Base-by-base conservation (phyloP, 2,888 invertebrate species). In the Calameuta pallipes region DNA sequence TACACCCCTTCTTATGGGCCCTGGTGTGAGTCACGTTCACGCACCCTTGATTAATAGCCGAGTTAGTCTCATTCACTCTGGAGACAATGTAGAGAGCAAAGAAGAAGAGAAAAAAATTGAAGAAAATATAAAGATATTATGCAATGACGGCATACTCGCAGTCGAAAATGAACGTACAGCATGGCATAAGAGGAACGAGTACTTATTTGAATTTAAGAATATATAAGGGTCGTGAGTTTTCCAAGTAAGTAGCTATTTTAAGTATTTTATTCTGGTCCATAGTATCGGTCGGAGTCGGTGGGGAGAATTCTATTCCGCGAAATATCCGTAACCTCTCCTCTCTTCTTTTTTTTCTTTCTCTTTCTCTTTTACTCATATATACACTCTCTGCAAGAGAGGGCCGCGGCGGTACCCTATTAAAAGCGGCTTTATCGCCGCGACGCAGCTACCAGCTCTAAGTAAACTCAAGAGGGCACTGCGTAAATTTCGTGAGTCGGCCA, bases 1-100 rank as follows among this genome's bases (percentile, higher is more conserved):
- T 71, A 71, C 31, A 34, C 71, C 71, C 71, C 31, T 34, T 31
- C 34, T 31, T 71, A 71, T 71, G 9, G 34, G 15, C 1, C 23
- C 71, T 71, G 71, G 71, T 34, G 71, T 71, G 71, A 71, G 71
- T 71, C 71, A 71, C 71, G 13, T 71, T 31, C 71, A 71, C 12
- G 31, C 71, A 71, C 31, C 13, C 31, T 13, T 71, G 71, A 71
- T 71, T 71, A 71, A 71, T 71, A 71, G 31, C 71, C 23, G 23
- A 56, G 56, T 56, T 56, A 56, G 56, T 2, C 56, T 56, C 56
- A 23, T 56, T 56, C 56, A 23, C 23, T 56, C 56, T 56, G 56
- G 23, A 56, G 56, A 56, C 23, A 56, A 56, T 23, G 2, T 23
- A 56, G 23, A 23, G 56, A 23, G 56, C 56, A 56, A 23, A 23